Evolutionary conservation across 2,888 invertebrate species (phyloP), one percentile per base, ranked within the genome.

Genomic region (Myopa tessellatipennis): DNA sequence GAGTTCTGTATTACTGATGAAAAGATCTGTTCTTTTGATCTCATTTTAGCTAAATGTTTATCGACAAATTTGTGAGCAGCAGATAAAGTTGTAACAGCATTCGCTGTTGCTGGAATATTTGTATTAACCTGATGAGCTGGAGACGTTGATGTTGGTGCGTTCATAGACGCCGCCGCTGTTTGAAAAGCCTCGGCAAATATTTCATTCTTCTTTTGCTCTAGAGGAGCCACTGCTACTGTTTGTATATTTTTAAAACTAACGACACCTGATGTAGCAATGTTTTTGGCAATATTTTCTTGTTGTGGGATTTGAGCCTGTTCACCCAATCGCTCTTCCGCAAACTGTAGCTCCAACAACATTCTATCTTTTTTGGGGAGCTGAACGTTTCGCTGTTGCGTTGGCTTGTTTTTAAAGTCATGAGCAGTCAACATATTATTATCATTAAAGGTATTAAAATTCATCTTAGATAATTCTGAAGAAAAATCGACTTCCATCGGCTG

Each of bases 321-420:
- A 10, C 68, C 58, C 7, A 75, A 58, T 18, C 69, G 75, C 14
- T 38, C 55, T 55, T 75, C 75, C 7, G 68, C 26, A n/a, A 69
- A 26, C 58, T 69, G 75, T 14, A 75, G 14, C 45, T 75, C 75
- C 2, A 60, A 14, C 68, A 75, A 45, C 34, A 75, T 75, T 18
- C 26, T 58, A 2, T 75, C 68, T 26, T 75, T 75, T 16, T 75
- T 75, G 4, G 75, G 75, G 16, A 75, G 36, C 36, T 65, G 74
- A 10, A 74, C 63, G 16, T 52, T 74, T 38, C 58, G 40, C 4
- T 71, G 73, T 18, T 40, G 26, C 10, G 16, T 36, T 26, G 65
- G 36, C 38, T 38, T 65, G 34, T 36, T 65, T 34, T 65, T 65
- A 16, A 65, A 65, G 34, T 65, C 65, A 36, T 65, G 65, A 7